Evolutionary conservation across 2,797 vertebrate species (phyloP).

Genomic region (Myotis planiceps): DNA sequence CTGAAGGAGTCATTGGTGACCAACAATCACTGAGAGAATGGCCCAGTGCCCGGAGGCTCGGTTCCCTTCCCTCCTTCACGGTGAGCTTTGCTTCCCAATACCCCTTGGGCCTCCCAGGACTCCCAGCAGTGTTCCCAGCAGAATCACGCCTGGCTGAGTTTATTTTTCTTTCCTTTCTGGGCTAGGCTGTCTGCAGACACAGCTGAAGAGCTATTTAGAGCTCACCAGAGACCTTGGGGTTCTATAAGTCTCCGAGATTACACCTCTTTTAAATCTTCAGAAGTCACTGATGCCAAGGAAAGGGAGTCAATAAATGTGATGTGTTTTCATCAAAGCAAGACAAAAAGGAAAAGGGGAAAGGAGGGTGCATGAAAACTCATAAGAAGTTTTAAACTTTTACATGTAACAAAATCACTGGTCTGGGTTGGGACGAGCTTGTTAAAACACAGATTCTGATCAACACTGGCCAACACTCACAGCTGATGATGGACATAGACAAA

Average conservation of each 20-base stretch:
- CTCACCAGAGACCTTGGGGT: slow-evolving; percentile 61
- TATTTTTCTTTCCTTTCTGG: slow-evolving; percentile 83
- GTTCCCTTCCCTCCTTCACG: not conserved
- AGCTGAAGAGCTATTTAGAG: slow-evolving; percentile 78
- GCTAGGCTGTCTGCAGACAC: slow-evolving; percentile 73
- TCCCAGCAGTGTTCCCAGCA: slow-evolving; percentile 73
- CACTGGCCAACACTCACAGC: not conserved
- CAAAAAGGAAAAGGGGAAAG: not conserved
- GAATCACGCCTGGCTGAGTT: slow-evolving; percentile 59
- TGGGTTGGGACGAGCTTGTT: not conserved
- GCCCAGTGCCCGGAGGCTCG: not conserved
- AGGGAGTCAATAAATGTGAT: slow-evolving; percentile 32
- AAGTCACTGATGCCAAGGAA: slow-evolving; percentile 39
- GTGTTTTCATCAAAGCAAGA: slow-evolving; percentile 39
- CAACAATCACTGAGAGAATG: not conserved
- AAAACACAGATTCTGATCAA: not conserved
- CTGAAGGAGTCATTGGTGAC: slow-evolving; percentile 3
- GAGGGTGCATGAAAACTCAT: not conserved
- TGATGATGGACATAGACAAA: not conserved
- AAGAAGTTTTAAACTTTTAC: slow-evolving; percentile 14
- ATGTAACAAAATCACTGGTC: not conserved
- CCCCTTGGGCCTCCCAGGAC: slow-evolving; percentile 24
- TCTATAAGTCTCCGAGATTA: slow-evolving; percentile 39
- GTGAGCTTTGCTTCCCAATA: slow-evolving; percentile 34
- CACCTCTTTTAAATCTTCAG: slow-evolving; percentile 39